These are phyloP conservation scores for Nematostella vectensis DNA, from an alignment of 92 coral and sea anemone species.

Conservation along the genomic window DNA sequence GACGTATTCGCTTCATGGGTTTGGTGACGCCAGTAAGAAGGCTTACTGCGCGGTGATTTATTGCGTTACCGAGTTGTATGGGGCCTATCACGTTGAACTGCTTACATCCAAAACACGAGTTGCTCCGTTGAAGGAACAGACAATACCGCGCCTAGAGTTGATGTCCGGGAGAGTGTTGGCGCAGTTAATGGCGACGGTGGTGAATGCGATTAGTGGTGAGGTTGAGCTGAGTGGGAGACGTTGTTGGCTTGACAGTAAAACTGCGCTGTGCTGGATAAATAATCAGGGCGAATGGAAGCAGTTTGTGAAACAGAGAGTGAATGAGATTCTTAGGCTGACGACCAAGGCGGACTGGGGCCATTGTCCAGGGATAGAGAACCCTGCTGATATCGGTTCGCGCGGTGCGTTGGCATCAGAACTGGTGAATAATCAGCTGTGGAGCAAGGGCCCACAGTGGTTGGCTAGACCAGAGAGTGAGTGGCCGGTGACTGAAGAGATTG, in stretches of 20 bases:
- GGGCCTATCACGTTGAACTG: not conserved
- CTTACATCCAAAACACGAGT: not conserved
- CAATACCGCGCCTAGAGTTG: not conserved
- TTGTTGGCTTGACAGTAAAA: not conserved
- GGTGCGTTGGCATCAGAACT: no score
- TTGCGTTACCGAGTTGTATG: constrained; percentile 2
- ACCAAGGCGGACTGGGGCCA: no score
- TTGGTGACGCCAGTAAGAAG: constrained; percentile 15
- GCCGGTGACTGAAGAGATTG: no score
- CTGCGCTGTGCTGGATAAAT: not conserved
- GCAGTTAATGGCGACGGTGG: not conserved
- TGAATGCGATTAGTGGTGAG: not conserved
- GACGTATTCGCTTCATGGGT: constrained; percentile 1
- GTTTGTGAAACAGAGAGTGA: no score
- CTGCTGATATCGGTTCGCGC: no score
- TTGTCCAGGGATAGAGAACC: no score
- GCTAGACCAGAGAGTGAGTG: no score
- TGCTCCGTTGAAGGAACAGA: not conserved
- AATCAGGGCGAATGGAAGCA: not conserved
- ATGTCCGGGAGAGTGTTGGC: not conserved
- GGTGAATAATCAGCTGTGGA: no score
- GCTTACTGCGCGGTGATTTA: constrained; percentile 27
- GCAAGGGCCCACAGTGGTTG: no score
- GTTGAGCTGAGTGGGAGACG: not conserved
- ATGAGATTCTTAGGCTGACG: no score